phyloP scores from a whole-genome alignment of 2,888 invertebrate genomes.

The Cataglyphis albicans region DNA sequence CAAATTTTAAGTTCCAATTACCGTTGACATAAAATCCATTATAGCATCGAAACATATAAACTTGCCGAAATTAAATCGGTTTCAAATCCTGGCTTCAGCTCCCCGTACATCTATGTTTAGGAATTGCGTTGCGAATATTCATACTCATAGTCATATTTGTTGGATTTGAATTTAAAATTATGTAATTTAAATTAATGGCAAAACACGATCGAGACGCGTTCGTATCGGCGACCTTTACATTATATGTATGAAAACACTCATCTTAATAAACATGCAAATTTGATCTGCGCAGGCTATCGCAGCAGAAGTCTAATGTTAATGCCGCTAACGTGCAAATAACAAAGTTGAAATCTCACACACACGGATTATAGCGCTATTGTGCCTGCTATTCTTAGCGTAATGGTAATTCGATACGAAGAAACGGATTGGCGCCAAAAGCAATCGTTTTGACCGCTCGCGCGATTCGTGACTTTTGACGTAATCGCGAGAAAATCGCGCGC shows the following conservation, averaged over 20 bases:
- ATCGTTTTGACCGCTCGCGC: conserved; percentile 28
- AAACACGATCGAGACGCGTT: not conserved
- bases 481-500: conserved; percentile 47
- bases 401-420: conserved; percentile 48
- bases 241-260: not conserved
- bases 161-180: conserved; percentile 24
- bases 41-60: not conserved
- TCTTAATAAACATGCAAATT: conserved; percentile 40
- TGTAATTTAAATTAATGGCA: conserved; percentile 9
- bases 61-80: conserved; percentile 29
- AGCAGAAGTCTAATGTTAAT: not conserved
- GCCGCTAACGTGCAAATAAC: conserved; percentile 41
- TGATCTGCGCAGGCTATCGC: not conserved
- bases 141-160: conserved; percentile 3
- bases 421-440: conserved; percentile 55
- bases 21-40: not conserved
- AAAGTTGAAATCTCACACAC: conserved; percentile 48
- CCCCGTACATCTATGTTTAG: not conserved
- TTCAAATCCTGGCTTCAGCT: not conserved
- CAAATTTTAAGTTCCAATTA: not conserved
- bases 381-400: conserved; percentile 47
- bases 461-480: conserved; percentile 53
- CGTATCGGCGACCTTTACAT: not conserved
- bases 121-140: not conserved
- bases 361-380: conserved; percentile 44